Evolutionary conservation across 2,113 vertebrate species (phyloP), one percentile per base, ranked within the genome.

Genomic region (Ictalurus punctatus): DNA sequence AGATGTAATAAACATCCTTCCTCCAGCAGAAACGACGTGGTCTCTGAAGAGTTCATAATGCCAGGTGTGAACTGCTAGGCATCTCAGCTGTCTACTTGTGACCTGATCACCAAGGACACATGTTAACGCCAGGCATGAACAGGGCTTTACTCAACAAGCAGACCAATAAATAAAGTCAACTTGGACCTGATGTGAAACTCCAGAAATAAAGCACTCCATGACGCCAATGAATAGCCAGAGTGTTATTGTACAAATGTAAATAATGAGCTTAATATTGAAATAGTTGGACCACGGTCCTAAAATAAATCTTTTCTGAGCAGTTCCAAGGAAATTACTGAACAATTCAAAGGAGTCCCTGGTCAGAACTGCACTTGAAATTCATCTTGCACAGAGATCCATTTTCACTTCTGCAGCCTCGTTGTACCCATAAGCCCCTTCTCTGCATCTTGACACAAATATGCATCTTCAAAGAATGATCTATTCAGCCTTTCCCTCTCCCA

Each of bases 351-450:
- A 40, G 37, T 40, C n/a, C 19, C 6, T 14, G 27, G 3, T 54
- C 27, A 44, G 40, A 44, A 67, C 12, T 4, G 12, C 5, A 56
- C 23, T 61, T 6, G 16, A 81, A 58, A 81, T 81, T 83, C 34
- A 23, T 37, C 30, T 61, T 40, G 81, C 10, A 40, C 9, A 40
- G 21, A 6, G 21, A 2, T 63, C 21, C 58, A 27, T 61, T 83
- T 37, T 63, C 6, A n/a, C 34, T 25, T 40, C 58, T 16, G 58
- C 81, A 83, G 34, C 34, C 34, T 63, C 3, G 25, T 23, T 83
- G 63, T 63, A 83, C 81, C 34, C 81, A 83, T 63, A 83, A 63
- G 16, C 21, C 58, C 81, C 56, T 12, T 82, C 56, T 82, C n/a
- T 58, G 44, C 14, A 80, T 80, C 25, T 16, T 37, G 40, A 78